These are phyloP conservation scores for Bettongia penicillata DNA, from an alignment of 2,113 vertebrate genomes.

Conservation along the genomic window DNA sequence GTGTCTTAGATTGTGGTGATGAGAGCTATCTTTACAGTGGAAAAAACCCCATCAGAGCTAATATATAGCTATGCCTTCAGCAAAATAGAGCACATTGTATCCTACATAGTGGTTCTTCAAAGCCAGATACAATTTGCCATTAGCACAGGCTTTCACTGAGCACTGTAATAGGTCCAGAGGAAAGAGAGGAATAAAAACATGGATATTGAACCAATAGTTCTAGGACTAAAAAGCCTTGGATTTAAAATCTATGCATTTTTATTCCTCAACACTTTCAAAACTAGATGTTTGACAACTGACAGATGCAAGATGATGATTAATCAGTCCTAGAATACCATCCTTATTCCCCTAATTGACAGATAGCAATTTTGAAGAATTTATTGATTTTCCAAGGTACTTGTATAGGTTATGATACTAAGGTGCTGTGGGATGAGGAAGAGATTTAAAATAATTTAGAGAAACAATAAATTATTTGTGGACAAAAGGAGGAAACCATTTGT, in stretches of 20 bases:
- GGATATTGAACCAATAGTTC: constrained; percentile 32
- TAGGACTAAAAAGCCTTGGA: constrained; percentile 27
- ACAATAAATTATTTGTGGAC: neutral
- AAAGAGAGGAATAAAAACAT: constrained; percentile 48
- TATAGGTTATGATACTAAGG: neutral
- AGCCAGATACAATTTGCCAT: constrained; percentile 28
- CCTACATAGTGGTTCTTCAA: constrained; percentile 9
- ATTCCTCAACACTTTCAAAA: neutral
- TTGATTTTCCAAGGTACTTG: constrained; percentile 14
- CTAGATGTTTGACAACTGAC: neutral
- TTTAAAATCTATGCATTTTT: constrained; percentile 41
- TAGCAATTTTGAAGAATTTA: neutral
- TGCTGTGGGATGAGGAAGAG: neutral
- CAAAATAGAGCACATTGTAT: constrained; percentile 29
- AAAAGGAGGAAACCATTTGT: constrained; percentile 1
- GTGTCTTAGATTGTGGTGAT: neutral
- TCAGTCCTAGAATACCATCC: neutral
- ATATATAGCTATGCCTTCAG: constrained; percentile 29
- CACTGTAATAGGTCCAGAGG: constrained; percentile 46
- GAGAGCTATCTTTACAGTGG: neutral
- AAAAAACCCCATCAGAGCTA: constrained; percentile 41
- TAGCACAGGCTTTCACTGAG: constrained; percentile 3
- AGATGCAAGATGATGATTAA: neutral
- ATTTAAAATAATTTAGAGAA: neutral
- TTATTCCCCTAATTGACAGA: neutral